phyloP scores from a whole-genome alignment of 2,888 invertebrate species.

The Melanophora roralis region DNA sequence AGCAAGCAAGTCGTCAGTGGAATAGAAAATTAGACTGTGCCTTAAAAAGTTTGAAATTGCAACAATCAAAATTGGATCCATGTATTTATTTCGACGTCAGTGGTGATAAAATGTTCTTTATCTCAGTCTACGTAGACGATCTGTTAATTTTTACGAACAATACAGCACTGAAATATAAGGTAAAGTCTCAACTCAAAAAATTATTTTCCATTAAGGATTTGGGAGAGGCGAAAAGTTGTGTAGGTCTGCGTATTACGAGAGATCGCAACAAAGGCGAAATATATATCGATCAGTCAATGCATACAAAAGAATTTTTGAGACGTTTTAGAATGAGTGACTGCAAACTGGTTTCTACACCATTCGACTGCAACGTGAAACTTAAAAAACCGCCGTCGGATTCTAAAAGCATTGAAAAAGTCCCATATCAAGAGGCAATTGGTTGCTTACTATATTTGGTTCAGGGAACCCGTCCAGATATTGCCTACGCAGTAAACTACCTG shows the following conservation, averaged over 20 bases:
- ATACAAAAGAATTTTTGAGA: constrained; percentile 7
- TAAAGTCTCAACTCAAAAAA: background rate
- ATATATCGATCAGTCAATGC: background rate
- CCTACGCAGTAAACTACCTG: constrained; percentile 58
- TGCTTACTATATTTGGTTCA: constrained; percentile 20
- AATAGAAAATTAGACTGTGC: too few relatives aligned
- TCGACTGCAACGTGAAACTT: too few relatives aligned
- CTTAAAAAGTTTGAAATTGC: too few relatives aligned
- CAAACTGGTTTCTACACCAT: background rate
- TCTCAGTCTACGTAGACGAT: too few relatives aligned
- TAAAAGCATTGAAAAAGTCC: background rate
- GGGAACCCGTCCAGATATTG: constrained; percentile 61
- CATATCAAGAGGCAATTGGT: background rate
- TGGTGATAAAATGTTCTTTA: too few relatives aligned
- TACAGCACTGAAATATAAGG: background rate
- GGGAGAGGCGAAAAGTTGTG: background rate
- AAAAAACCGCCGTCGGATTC: too few relatives aligned
- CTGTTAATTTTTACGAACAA: constrained; percentile 8
- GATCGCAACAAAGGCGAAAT: constrained; percentile 15
- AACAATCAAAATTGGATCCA: too few relatives aligned
- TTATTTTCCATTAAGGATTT: constrained; percentile 23
- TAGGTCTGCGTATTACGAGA: constrained; percentile 25
- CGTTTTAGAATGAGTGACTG: background rate
- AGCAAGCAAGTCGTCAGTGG: too few relatives aligned
- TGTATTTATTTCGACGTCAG: too few relatives aligned